These are phyloP conservation scores for Florisuga fusca DNA, from an alignment of 2,797 vertebrate species.

Conservation along the genomic window DNA sequence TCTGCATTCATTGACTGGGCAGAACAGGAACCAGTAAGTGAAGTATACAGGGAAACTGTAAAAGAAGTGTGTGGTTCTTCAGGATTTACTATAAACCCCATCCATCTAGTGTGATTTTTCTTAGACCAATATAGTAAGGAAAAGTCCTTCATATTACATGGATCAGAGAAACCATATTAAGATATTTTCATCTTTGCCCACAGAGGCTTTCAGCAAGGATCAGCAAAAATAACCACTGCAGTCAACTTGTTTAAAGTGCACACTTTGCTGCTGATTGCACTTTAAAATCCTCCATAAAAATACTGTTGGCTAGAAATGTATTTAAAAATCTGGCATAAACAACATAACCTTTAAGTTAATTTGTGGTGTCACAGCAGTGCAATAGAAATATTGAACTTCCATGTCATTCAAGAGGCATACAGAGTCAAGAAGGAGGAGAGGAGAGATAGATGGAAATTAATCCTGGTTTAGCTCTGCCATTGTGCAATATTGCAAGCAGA, in stretches of 20 bases:
- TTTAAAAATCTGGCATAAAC: not conserved
- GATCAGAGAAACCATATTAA: not conserved
- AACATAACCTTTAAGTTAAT: not conserved
- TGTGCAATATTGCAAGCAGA: not conserved
- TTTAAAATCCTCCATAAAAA: slow-evolving; percentile 30
- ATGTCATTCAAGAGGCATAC: not conserved
- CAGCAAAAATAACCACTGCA: slow-evolving; percentile 31
- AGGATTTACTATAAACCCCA: not conserved
- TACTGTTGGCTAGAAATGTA: not conserved
- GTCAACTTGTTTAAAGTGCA: not conserved
- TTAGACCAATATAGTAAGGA: not conserved
- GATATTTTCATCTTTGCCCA: slow-evolving; percentile 20
- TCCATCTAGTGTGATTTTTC: not conserved
- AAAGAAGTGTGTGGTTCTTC: not conserved
- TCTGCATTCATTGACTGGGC: not conserved
- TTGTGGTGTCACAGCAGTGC: not conserved
- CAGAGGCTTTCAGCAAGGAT: slow-evolving; percentile 3
- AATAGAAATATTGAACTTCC: not conserved
- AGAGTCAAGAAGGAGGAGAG: not conserved
- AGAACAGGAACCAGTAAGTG: not conserved
- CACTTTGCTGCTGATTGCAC: not conserved
- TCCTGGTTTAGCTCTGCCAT: not conserved
- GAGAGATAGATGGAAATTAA: not conserved
- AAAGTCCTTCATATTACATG: not conserved
- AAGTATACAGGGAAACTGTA: not conserved